Evolutionary conservation across 1,140 invertebrate species (phyloP).

Genomic region (Oryzaephilus surinamensis): DNA sequence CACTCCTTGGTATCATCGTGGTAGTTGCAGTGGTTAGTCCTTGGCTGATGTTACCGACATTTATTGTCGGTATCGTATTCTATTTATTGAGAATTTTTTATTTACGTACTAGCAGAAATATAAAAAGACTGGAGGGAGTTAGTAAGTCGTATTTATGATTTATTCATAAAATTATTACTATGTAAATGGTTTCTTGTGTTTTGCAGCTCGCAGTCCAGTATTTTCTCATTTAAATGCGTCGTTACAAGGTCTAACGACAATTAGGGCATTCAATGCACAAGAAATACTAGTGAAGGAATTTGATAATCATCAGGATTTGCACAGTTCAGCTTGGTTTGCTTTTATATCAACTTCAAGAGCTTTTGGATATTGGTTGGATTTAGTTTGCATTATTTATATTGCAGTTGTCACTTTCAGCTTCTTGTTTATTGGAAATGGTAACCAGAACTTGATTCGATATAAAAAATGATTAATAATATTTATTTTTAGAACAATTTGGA

Average conservation of each 20-base stretch:
- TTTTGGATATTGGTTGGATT: constrained; percentile 61
- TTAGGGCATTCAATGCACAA: constrained; percentile 74
- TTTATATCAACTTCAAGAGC: constrained; percentile 46
- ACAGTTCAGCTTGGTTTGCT: constrained; percentile 56
- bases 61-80: constrained; percentile 59
- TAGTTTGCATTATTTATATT: constrained; percentile 42
- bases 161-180: not conserved
- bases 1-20: constrained; percentile 61
- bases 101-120: constrained; percentile 50
- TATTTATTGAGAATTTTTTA: constrained; percentile 46
- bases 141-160: constrained; percentile 25
- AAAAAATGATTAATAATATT: constrained; percentile 23
- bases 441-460: constrained; percentile 27
- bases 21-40: constrained; percentile 65
- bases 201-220: constrained; percentile 64
- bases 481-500: constrained; percentile 42
- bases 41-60: constrained; percentile 61
- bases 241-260: constrained; percentile 78
- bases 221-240: constrained; percentile 83
- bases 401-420: constrained; percentile 41
- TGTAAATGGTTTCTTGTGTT: constrained; percentile 2
- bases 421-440: constrained; percentile 26
- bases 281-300: constrained; percentile 47
- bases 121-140: constrained; percentile 54
- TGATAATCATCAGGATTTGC: constrained; percentile 57